These are phyloP conservation scores for Lagorchestes hirsutus DNA, from an alignment of 2,797 vertebrate species.

Conservation along the genomic window DNA sequence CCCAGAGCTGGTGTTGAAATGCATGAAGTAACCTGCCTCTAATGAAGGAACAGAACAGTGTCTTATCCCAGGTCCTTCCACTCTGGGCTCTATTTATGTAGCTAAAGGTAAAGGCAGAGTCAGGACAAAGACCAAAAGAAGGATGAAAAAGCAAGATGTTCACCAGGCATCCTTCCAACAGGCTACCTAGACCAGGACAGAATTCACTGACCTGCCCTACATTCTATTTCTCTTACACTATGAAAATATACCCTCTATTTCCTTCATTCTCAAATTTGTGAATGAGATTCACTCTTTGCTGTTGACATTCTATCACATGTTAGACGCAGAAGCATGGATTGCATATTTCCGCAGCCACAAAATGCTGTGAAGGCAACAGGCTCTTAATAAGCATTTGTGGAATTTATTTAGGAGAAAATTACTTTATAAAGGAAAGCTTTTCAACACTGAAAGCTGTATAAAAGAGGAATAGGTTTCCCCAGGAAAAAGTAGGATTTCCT, in stretches of 20 bases:
- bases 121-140: background rate
- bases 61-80: background rate
- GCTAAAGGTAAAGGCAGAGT: background rate
- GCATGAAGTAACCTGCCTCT: constrained; percentile 93
- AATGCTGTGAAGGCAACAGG: background rate
- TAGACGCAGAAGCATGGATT: background rate
- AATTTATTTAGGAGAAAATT: background rate
- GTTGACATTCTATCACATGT: background rate
- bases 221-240: background rate
- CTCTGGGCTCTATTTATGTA: background rate
- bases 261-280: background rate
- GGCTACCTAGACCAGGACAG: background rate
- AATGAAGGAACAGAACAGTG: constrained; percentile 23
- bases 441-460: background rate
- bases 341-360: background rate
- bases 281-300: background rate
- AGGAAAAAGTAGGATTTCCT: background rate
- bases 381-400: background rate
- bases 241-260: background rate
- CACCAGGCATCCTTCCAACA: background rate
- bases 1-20: constrained; percentile 87
- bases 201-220: accelerated
- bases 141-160: background rate
- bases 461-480: background rate
- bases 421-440: background rate